A percentile compares a stretch with the other conserved stretches of the same genome.
These are phyloP conservation scores for Lycopodina hypogea DNA, from an alignment of 37 sponge, comb jelly and placozoan genomes.

Conservation along the genomic window DNA sequence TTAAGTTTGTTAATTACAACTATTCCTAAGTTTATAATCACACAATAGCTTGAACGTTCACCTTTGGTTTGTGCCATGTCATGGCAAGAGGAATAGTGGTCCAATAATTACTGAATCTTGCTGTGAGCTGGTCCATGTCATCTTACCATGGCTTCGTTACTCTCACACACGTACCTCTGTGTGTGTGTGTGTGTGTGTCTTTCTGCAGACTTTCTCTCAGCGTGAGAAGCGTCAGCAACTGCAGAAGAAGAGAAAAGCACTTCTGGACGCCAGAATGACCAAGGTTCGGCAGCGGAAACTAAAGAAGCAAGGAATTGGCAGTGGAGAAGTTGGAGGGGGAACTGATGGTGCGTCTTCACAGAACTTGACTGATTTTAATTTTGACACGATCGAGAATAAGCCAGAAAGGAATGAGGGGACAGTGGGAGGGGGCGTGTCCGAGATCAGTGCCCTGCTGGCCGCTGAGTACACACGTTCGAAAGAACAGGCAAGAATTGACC, in stretches of 20 bases:
- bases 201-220: slow-evolving; percentile 67
- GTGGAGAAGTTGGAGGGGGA: background rate
- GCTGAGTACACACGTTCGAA: slow-evolving; percentile 1
- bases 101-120: too few relatives aligned
- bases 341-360: background rate
- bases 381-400: background rate
- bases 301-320: background rate
- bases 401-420: background rate
- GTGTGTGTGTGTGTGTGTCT: background rate
- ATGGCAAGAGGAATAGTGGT: too few relatives aligned
- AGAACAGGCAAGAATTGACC: slow-evolving; percentile 17
- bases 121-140: too few relatives aligned
- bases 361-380: background rate
- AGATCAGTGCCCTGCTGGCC: slow-evolving; percentile 19
- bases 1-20: too few relatives aligned
- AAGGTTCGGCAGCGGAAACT: slow-evolving; percentile 65
- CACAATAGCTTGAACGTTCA: too few relatives aligned
- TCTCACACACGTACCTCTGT: background rate
- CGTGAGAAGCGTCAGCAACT: slow-evolving; percentile 56
- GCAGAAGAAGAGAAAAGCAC: slow-evolving; percentile 56
- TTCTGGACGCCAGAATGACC: slow-evolving; percentile 68
- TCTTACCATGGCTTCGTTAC: background rate
- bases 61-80: too few relatives aligned
- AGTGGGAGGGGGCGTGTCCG: background rate
- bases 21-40: too few relatives aligned